Evolutionary conservation across 2,797 vertebrate species (phyloP), one percentile per base, ranked within the genome.

Genomic region (Octomys mimax): DNA sequence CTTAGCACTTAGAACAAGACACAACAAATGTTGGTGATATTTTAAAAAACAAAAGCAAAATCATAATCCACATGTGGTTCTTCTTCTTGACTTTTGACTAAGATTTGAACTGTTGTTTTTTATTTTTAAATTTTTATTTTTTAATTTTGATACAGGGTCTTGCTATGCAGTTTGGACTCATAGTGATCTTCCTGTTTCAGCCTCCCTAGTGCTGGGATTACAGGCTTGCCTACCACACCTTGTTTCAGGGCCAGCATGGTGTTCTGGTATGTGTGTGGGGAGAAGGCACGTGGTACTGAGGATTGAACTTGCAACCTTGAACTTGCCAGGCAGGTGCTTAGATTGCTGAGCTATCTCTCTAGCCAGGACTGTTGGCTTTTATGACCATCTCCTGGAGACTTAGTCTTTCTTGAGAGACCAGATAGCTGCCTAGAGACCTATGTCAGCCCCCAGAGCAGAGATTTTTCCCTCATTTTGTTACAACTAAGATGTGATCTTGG

Each of bases 371-470:
- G 46, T 2, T 52, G 21, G 59, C 81, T 54, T 90, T 2, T 81
- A 89, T 52, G 80, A 5, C 18, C 61, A 86, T 24, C 12, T 21
- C 83, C 59, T 66, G 33, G 3, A 70, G 84, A 52, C n/a, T 91
- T 78, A 42, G 66, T 24, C 22, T 84, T 92, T 86, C 26, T 83
- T 46, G 52, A 83, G 85, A 91, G 75, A 28, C 52, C 85, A 93
- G 10, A 92, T n/a, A 73, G 64, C 87, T 88, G 13, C 61, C 28
- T 22, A 46, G 42, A 6, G 31, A 4, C 26, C 31, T 73, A 4
- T 66, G 36, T 78, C 16, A 57, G 10, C 0, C 6, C 22, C 33
- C 31, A 6, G 21, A 83, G 57, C 6, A 28, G 36, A 80, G 62
- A 36, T 52, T 49, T 31, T 64, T 82, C 75, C 52, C 22, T 52